phyloP scores from a whole-genome alignment of 2,797 vertebrate genomes.

The Hyperoplus lanceolatus region DNA sequence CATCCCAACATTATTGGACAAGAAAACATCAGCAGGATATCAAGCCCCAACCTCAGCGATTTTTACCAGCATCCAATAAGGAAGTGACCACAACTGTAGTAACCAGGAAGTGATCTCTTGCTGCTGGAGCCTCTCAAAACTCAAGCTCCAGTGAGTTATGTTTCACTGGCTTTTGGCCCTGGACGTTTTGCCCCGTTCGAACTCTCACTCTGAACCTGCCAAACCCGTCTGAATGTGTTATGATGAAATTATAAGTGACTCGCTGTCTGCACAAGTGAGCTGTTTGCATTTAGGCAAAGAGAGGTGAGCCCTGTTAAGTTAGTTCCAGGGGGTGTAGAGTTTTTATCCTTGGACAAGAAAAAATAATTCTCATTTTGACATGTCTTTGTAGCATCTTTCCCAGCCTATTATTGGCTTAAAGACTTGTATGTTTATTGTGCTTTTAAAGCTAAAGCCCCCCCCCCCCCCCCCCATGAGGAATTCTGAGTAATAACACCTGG shows the following conservation, averaged over 20 bases:
- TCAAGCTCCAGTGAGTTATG: constrained; percentile 14
- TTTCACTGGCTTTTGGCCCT: constrained; percentile 11
- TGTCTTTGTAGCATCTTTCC: constrained; percentile 4
- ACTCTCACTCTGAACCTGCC: constrained; percentile 22
- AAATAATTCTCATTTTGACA: not conserved
- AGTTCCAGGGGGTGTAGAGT: not conserved
- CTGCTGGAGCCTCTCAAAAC: constrained; percentile 7
- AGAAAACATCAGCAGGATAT: not conserved
- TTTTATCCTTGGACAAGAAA: not conserved
- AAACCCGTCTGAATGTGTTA: constrained; percentile 12
- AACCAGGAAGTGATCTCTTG: not conserved
- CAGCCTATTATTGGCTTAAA: not conserved
- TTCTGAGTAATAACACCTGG: no score
- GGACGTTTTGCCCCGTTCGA: not conserved
- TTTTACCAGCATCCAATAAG: no score
- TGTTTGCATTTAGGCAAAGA: constrained; percentile 11
- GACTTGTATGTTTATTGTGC: not conserved
- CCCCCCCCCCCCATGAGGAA: no score
- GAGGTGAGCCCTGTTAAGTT: constrained; percentile 3
- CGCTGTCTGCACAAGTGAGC: constrained; percentile 28
- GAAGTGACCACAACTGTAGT: not conserved
- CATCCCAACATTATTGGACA: not conserved
- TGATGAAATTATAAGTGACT: constrained; percentile 55
- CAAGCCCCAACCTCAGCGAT: no score
- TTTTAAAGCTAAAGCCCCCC: constrained; percentile 12